Percentiles rank a stretch among this genome's conserved stretches.
Conservation (phyloP, 37 sponge, comb jelly and placozoan genomes). For the Beroe forskalii region DNA sequence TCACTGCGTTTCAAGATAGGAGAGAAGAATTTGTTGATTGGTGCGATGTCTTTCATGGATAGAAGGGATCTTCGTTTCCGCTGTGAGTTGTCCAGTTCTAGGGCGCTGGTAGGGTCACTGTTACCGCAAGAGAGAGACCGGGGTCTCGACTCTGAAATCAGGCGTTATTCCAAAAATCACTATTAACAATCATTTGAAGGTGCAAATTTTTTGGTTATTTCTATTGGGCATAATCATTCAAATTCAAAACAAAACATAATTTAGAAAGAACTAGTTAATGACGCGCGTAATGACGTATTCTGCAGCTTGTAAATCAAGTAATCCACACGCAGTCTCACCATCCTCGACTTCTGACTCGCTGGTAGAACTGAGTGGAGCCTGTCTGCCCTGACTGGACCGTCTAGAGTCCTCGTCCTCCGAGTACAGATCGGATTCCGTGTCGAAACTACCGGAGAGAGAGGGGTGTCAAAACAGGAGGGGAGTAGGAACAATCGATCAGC, state of each 20-base stretch:
- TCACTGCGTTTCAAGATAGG: not conserved
- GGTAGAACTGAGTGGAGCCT: not conserved
- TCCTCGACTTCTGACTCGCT: constrained; percentile 34
- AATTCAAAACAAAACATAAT: no score
- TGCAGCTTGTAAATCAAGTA: no score
- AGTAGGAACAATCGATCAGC: no score
- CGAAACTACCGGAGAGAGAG: no score
- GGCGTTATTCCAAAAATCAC: no score
- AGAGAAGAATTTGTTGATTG: constrained; percentile 40
- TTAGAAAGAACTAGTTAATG: no score
- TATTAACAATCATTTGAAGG: no score
- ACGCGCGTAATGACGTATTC: no score
- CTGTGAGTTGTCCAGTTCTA: constrained; percentile 34
- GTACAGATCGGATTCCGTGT: no score
- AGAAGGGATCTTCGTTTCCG: constrained; percentile 18
- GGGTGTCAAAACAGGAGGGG: no score
- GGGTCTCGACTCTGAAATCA: constrained; percentile 28
- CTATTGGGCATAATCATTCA: no score
- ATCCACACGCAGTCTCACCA: not conserved
- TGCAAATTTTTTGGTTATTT: no score
- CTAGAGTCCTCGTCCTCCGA: constrained; percentile 6
- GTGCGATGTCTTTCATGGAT: constrained; percentile 38
- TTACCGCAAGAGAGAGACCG: constrained; percentile 15
- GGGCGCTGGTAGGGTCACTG: constrained; percentile 16
- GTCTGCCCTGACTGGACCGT: not conserved